phyloP scores from a whole-genome alignment of 2,888 invertebrate genomes.

The Anthophora plumipes region DNA sequence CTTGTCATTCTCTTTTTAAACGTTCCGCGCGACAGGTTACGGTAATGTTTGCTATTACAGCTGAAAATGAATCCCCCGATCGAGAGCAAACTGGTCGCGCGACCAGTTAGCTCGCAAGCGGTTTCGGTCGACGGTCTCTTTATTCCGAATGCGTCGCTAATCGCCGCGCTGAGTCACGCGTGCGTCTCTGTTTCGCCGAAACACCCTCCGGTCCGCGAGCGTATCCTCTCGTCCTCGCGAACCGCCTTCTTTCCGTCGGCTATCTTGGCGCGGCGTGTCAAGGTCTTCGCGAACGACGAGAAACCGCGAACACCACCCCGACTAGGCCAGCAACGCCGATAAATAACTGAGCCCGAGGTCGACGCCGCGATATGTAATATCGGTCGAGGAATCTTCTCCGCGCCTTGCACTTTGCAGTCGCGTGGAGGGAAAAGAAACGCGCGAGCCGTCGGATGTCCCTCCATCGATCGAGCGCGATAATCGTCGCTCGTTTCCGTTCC shows the following conservation, averaged over 20 bases:
- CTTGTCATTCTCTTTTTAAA: conserved; percentile 12
- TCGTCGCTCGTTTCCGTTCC: not conserved
- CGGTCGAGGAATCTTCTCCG: too few relatives aligned
- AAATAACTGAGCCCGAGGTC: too few relatives aligned
- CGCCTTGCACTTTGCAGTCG: too few relatives aligned
- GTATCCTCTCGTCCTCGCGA: too few relatives aligned
- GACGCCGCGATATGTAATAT: too few relatives aligned
- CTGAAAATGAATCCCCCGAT: conserved; percentile 54
- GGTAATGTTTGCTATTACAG: conserved; percentile 53
- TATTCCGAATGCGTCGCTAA: conserved; percentile 44
- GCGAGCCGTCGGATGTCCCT: too few relatives aligned
- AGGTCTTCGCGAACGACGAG: conserved; percentile 15
- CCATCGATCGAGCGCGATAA: too few relatives aligned
- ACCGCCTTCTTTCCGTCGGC: not conserved
- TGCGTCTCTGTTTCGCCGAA: not conserved
- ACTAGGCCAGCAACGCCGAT: too few relatives aligned
- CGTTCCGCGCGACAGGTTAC: conserved; percentile 37
- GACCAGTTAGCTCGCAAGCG: conserved; percentile 20
- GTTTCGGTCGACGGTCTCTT: conserved; percentile 46
- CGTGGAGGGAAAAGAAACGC: too few relatives aligned
- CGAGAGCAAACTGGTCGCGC: conserved; percentile 29
- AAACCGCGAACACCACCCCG: too few relatives aligned
- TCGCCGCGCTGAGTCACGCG: conserved; percentile 39
- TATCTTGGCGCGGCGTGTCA: conserved; percentile 2
- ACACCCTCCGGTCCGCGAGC: not conserved